phyloP scores from a whole-genome alignment of 2,888 invertebrate species.

The Hyles lineata region DNA sequence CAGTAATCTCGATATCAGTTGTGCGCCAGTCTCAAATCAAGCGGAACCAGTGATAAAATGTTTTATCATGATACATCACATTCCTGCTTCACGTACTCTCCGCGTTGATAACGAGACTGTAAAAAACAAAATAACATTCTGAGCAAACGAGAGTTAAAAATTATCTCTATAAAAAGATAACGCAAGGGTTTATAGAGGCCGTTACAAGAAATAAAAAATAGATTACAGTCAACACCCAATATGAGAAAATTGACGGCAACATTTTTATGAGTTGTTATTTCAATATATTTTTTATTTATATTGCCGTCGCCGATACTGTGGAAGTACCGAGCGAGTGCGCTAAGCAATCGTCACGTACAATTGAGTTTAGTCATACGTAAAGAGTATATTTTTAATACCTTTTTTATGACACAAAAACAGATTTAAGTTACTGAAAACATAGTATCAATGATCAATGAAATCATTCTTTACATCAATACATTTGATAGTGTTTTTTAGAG shows the following conservation, averaged over 20 bases:
- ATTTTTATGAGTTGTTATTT: not conserved
- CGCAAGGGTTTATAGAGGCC: not conserved
- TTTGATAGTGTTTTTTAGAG: too few species aligned
- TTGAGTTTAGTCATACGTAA: too few species aligned
- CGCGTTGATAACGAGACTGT: slow-evolving; percentile 45
- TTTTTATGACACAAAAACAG: too few species aligned
- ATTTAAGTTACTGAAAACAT: too few species aligned
- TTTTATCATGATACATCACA: slow-evolving; percentile 55
- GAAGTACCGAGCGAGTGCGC: too few species aligned
- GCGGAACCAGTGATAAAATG: slow-evolving; percentile 50
- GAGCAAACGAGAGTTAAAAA: slow-evolving; percentile 40
- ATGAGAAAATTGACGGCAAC: slow-evolving; percentile 10
- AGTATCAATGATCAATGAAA: too few species aligned
- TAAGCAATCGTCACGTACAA: too few species aligned
- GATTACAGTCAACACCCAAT: not conserved
- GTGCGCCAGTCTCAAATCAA: slow-evolving; percentile 36
- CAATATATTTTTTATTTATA: not conserved
- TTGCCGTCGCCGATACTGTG: too few species aligned
- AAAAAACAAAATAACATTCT: slow-evolving; percentile 44
- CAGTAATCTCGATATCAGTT: slow-evolving; percentile 18
- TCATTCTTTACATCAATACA: too few species aligned
- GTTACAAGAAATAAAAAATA: slow-evolving; percentile 25
- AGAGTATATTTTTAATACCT: too few species aligned
- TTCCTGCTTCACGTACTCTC: slow-evolving; percentile 43
- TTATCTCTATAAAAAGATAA: slow-evolving; percentile 20